Percentiles rank a stretch among this genome's conserved stretches.
These are phyloP conservation scores for Drosophila histrio DNA, from an alignment of 2,888 invertebrate genomes.

Conservation along the genomic window DNA sequence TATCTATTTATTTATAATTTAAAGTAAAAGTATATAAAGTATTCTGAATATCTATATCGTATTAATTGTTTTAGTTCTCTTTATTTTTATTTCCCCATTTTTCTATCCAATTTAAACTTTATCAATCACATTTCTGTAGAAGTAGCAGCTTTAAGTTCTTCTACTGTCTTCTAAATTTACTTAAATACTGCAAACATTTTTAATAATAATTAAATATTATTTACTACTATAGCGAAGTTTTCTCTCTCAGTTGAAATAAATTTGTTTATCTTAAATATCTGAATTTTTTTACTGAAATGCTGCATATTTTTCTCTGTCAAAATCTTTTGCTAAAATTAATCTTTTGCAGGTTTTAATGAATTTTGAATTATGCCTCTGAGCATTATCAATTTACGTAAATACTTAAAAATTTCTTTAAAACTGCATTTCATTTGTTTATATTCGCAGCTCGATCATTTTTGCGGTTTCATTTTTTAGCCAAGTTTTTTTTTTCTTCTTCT, in stretches of 20 bases:
- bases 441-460: conserved; percentile 47
- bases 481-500: conserved; percentile 13
- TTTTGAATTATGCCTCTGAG: conserved; percentile 1
- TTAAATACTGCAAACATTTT: no score
- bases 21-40: no score
- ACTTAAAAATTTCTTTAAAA: conserved; percentile 45
- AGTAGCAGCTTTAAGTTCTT: no score
- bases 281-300: background rate
- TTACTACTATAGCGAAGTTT: no score
- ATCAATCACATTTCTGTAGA: no score
- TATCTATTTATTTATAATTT: no score
- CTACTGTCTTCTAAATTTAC: no score
- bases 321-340: background rate
- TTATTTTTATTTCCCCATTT: no score
- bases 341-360: background rate
- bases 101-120: no score
- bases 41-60: no score
- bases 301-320: background rate
- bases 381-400: conserved; percentile 18
- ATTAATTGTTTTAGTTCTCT: no score
- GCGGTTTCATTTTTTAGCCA: conserved; percentile 48
- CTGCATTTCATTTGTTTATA: conserved; percentile 55
- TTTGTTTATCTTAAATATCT: background rate
- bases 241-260: background rate
- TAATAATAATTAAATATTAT: no score